Base-by-base conservation (phyloP, 2,113 vertebrate genomes). In the Scortum barcoo region DNA sequence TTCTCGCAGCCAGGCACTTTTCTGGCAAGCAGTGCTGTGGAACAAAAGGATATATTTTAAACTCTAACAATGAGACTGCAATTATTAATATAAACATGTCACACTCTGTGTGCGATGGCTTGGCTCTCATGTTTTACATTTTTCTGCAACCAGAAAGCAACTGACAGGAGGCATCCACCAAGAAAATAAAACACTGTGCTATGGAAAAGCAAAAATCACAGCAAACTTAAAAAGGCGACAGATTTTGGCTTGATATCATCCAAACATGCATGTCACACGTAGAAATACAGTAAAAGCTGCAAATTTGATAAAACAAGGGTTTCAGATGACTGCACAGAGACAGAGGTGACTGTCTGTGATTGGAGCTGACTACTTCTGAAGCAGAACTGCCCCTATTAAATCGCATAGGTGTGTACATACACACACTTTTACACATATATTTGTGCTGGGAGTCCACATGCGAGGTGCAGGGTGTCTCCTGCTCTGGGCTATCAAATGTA, bases 31-130 rank as follows among this genome's bases (percentile, higher is more conserved):
- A 9, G 28, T 24, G 53, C 33, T 10, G 20, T 44, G 26, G 3
- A 60, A 68, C 9, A 51, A 50, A 48, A 36, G 5, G 1, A 19
- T 20, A 22, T n/a, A 8, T 62, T 82, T 68, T 44, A 28, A 54
- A 54, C 53, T 57, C 22, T 26, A 61, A 72, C 68, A 38, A 61
- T 69, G 20, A 57, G 30, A 30, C n/a, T 20, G 72, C 48, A 38
- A n/a, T n/a, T 72, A 48, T 57, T 46, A 53, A 30, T 38, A 57
- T 42, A 53, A 60, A 68, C 22, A 76, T 60, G 46, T 36, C 61
- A 61, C 44, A 66, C 16, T 50, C 57, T 76, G 12, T 71, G 44
- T 57, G 36, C 58, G 40, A 30, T 46, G 36, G 36, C 53, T 54
- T 30, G 2, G 13, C 78, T 26, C 7, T 46, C 60, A 48, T 38